Percentiles rank a stretch among this genome's conserved stretches.
Conservation (phyloP, 1,140 invertebrate species). For the Chelonus insularis region DNA sequence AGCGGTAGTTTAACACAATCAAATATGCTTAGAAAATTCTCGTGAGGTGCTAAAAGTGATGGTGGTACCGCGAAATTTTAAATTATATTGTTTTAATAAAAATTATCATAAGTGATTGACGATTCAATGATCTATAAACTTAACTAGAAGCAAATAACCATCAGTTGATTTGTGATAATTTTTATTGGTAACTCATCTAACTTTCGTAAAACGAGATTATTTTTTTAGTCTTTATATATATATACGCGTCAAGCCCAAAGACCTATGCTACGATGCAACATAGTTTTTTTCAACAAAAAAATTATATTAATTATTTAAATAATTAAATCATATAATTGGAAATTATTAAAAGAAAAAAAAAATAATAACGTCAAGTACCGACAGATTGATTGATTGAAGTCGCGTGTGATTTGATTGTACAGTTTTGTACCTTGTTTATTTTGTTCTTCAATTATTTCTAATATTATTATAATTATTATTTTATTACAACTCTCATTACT, state of each 20-base stretch:
- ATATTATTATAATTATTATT: neutral
- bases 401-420: slow-evolving; percentile 23
- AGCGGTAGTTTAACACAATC: slow-evolving; percentile 65
- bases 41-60: neutral
- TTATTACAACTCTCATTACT: slow-evolving; percentile 3
- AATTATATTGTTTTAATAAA: neutral
- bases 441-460: slow-evolving; percentile 2
- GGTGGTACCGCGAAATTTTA: neutral
- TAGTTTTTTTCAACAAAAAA: too few species aligned
- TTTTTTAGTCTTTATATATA: neutral
- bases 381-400: too few species aligned
- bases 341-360: too few species aligned
- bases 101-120: slow-evolving; percentile 2
- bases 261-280: slow-evolving; percentile 3
- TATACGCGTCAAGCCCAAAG: slow-evolving; percentile 28
- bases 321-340: too few species aligned
- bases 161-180: neutral
- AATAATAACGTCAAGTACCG: too few species aligned
- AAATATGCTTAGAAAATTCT: neutral
- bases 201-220: neutral
- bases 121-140: neutral
- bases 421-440: slow-evolving; percentile 19
- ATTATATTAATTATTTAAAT: too few species aligned
- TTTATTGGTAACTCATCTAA: neutral
- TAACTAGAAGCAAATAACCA: neutral